phyloP scores from a whole-genome alignment of 2,888 invertebrate species.

The Agelastica alni region DNA sequence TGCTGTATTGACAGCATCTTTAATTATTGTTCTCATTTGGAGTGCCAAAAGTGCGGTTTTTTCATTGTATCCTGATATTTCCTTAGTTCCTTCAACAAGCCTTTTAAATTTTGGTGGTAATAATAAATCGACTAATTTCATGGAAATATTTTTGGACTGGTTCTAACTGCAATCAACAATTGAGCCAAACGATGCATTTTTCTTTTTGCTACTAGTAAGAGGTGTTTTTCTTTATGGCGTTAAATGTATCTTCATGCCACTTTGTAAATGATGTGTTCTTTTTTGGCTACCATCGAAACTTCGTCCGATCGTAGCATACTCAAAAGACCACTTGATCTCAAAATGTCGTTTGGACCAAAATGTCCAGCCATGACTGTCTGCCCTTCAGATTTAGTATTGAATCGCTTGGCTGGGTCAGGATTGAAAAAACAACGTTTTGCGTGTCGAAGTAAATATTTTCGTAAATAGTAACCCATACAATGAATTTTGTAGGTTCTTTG shows the following conservation, averaged over 20 bases:
- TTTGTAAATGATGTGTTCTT: slow-evolving; percentile 34
- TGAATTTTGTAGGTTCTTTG: no score
- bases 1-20: slow-evolving; percentile 18
- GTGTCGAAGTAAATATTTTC: not conserved
- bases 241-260: slow-evolving; percentile 23
- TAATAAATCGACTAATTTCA: not conserved
- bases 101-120: not conserved
- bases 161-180: slow-evolving; percentile 10
- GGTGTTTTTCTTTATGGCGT: slow-evolving; percentile 34
- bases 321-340: slow-evolving; percentile 27
- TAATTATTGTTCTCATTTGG: slow-evolving; percentile 26
- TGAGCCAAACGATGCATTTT: slow-evolving; percentile 24
- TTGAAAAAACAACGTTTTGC: not conserved
- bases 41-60: slow-evolving; percentile 17
- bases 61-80: slow-evolving; percentile 12
- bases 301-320: slow-evolving; percentile 27
- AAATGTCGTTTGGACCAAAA: slow-evolving; percentile 33
- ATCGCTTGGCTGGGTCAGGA: not conserved
- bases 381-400: not conserved
- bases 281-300: slow-evolving; percentile 33
- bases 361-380: slow-evolving; percentile 21
- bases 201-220: slow-evolving; percentile 30
- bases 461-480: not conserved
- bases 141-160: no score
- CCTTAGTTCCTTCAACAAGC: slow-evolving; percentile 5